Evolutionary conservation across 2,888 invertebrate species (phyloP).

Genomic region (Tetragonisca angustula): DNA sequence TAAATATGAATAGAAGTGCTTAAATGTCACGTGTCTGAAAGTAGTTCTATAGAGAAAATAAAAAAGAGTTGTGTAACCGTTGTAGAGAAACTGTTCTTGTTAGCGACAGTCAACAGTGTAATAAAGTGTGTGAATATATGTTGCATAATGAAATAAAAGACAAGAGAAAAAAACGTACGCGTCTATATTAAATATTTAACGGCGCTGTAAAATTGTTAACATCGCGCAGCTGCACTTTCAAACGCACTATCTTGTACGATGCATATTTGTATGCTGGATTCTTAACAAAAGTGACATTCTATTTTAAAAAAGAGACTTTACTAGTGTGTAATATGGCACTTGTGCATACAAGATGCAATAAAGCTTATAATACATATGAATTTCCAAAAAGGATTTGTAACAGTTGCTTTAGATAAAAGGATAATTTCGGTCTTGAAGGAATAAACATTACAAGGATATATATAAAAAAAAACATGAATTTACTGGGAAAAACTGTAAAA

Average conservation of each 20-base stretch:
- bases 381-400: not conserved
- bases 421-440: not conserved
- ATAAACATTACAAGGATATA: not conserved
- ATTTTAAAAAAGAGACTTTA: not conserved
- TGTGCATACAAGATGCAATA: conserved; percentile 1
- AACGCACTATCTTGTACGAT: not conserved
- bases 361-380: not conserved
- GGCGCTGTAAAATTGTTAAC: conserved; percentile 39
- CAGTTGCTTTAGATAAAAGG: not conserved
- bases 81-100: conserved; percentile 20
- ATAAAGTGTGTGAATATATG: conserved; percentile 42
- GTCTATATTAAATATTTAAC: conserved; percentile 17
- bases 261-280: not conserved
- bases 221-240: conserved; percentile 6
- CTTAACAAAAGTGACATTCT: not conserved
- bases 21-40: conserved; percentile 31
- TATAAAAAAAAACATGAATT: not conserved
- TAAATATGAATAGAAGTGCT: conserved; percentile 22
- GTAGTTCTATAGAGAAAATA: conserved; percentile 18
- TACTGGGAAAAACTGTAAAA: not conserved
- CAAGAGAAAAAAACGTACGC: conserved; percentile 1
- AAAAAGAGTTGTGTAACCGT: conserved; percentile 11
- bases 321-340: not conserved
- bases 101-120: conserved; percentile 36
- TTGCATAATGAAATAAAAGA: conserved; percentile 30